These are phyloP conservation scores for Tenrec ecaudatus DNA, from an alignment of 2,113 vertebrate genomes.

Conservation along the genomic window DNA sequence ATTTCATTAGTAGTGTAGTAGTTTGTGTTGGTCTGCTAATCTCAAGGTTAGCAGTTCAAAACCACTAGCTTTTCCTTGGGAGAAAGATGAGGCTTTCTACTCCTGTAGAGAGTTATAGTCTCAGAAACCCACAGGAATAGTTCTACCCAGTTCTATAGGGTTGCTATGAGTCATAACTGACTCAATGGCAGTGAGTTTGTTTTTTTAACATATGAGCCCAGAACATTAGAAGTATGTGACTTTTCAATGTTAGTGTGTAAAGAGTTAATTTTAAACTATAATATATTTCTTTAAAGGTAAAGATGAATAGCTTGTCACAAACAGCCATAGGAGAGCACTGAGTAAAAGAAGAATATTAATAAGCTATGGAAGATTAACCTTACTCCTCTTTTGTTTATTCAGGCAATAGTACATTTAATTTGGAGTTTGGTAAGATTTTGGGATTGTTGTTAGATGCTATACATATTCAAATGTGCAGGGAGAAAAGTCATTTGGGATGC, in stretches of 20 bases:
- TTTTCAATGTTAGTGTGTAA: slow-evolving; percentile 17
- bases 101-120: too few relatives aligned
- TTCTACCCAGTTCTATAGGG: too few relatives aligned
- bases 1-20: not conserved
- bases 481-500: not conserved
- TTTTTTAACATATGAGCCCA: not conserved
- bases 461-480: not conserved
- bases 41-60: too few relatives aligned
- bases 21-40: too few relatives aligned
- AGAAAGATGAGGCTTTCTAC: too few relatives aligned
- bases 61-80: too few relatives aligned
- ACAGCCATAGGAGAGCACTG: not conserved
- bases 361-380: not conserved
- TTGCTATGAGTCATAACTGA: too few relatives aligned
- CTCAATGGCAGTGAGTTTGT: too few relatives aligned
- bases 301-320: not conserved
- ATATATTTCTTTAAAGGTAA: not conserved
- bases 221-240: not conserved
- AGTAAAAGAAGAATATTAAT: not conserved
- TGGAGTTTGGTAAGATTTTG: not conserved
- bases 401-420: not conserved
- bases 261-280: not conserved
- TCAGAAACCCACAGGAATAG: too few relatives aligned
- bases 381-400: not conserved
- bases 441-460: not conserved